Evolutionary conservation across 2,888 invertebrate genomes (phyloP), one percentile per base, ranked within the genome.

Genomic region (Plusia festucae): DNA sequence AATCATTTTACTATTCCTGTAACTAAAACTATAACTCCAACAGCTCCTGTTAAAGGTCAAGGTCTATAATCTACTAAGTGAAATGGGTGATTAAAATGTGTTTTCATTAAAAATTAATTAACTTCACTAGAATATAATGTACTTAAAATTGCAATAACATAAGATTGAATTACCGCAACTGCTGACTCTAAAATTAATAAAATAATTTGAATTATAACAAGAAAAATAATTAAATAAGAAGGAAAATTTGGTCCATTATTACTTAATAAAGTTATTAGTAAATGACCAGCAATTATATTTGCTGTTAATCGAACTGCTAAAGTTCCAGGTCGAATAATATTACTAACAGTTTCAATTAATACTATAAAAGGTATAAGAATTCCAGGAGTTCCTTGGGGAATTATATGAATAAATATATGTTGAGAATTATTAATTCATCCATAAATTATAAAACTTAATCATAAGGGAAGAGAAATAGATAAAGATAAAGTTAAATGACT

Each of bases 201-300:
- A 77, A 95, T 56, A 77, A 95, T 90, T 95, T 96, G 96, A 54
- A 88, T 85, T 44, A 93, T 53, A 78, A 95, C 77, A 88, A 95
- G 85, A 40, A 95, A 60, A 56, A 86, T 62, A 78, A 92, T 79
- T 74, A 91, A 81, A 73, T 89, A 88, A 62, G 70, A 77, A 4
- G 82, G 58, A 77, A 90, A 76, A 68, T 49, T 83, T 54, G 79
- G 73, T 6, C 91, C 89, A 15, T 88, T 93, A 53, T 85, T 82
- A 77, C 96, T 95, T 84, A 97, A 82, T 79, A 97, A 78, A 1
- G 96, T 96, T 95, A 97, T 88, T 85, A 97, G 78, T 90, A 97
- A 85, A 88, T 97, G 97, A 0, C 97, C 97, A 0, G 97, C 97
- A 95, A 97, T 97, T 96, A 97, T 97, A 94, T 97, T 97, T n/a